These are phyloP conservation scores for Ericerus pela DNA, from an alignment of 1,140 invertebrate species.

Conservation along the genomic window DNA sequence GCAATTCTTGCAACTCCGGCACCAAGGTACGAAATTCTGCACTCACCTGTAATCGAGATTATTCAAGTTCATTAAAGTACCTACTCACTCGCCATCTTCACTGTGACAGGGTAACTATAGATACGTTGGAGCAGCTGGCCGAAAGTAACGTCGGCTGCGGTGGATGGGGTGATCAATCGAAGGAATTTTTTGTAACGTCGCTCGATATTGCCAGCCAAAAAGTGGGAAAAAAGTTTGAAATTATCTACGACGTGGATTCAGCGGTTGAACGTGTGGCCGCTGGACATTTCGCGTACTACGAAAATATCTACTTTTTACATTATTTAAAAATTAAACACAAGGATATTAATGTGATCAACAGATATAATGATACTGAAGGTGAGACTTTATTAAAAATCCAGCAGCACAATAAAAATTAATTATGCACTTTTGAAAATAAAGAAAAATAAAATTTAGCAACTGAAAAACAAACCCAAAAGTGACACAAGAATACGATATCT, in stretches of 20 bases:
- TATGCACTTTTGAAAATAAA: no score
- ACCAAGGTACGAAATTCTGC: conserved; percentile 35
- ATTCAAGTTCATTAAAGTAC: neutral
- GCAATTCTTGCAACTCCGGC: conserved; percentile 61
- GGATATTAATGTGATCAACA: conserved; percentile 1
- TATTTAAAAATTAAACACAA: conserved; percentile 37
- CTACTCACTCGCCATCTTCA: neutral
- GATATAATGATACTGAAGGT: conserved; percentile 10
- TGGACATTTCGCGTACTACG: conserved; percentile 60
- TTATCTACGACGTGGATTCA: conserved; percentile 23
- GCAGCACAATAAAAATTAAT: no score
- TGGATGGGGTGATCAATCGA: conserved; percentile 50
- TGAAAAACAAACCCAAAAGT: no score
- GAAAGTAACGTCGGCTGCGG: conserved; percentile 40
- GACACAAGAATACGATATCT: no score
- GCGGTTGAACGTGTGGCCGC: conserved; percentile 40
- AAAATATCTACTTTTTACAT: conserved; percentile 55
- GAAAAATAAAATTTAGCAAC: no score
- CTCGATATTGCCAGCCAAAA: conserved; percentile 38
- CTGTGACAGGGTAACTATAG: conserved; percentile 49
- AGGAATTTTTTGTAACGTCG: conserved; percentile 49
- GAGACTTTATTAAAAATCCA: neutral
- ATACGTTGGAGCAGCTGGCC: conserved; percentile 49
- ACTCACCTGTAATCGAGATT: neutral
- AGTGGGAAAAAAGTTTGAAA: conserved; percentile 48